These are phyloP conservation scores for Scaptomyza montana DNA, from an alignment of 1,140 invertebrate genomes.

Conservation along the genomic window DNA sequence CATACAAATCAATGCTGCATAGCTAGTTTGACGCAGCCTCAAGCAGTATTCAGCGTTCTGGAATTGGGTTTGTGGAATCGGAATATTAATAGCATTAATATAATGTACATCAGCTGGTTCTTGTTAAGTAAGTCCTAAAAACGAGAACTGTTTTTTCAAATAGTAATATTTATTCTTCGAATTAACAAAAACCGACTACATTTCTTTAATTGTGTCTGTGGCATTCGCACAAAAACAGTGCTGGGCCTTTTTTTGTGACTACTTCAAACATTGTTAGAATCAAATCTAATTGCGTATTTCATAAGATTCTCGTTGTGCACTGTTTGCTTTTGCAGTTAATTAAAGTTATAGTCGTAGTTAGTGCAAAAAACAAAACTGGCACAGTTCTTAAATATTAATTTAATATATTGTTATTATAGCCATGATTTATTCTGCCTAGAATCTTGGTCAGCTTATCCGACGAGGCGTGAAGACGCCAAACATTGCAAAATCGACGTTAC, in stretches of 20 bases:
- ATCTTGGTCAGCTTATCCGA: slow-evolving; percentile 64
- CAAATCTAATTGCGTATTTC: slow-evolving; percentile 68
- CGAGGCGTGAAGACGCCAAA: slow-evolving; percentile 64
- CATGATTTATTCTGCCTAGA: slow-evolving; percentile 71
- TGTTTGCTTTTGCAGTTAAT: slow-evolving; percentile 76
- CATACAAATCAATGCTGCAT: too few species aligned
- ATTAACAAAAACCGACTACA: too few species aligned
- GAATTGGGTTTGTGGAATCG: too few species aligned
- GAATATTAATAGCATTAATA: too few species aligned
- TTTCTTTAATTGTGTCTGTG: slow-evolving; percentile 1
- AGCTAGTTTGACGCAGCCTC: too few species aligned
- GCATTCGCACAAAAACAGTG: slow-evolving; percentile 17
- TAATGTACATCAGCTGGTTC: too few species aligned
- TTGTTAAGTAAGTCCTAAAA: too few species aligned
- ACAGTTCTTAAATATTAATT: slow-evolving; percentile 74
- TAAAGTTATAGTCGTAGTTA: slow-evolving; percentile 44
- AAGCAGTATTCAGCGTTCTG: too few species aligned
- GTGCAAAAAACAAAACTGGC: slow-evolving; percentile 50
- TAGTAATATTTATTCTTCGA: too few species aligned
- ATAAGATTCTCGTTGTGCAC: slow-evolving; percentile 73
- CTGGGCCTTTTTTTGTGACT: neutral
- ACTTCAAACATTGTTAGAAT: slow-evolving; percentile 45
- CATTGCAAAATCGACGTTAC: slow-evolving; percentile 60
- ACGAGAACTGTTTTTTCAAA: too few species aligned
- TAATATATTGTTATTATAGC: slow-evolving; percentile 72